phyloP scores from a whole-genome alignment of 2,113 vertebrate genomes.

The Rhizomys pruinosus region DNA sequence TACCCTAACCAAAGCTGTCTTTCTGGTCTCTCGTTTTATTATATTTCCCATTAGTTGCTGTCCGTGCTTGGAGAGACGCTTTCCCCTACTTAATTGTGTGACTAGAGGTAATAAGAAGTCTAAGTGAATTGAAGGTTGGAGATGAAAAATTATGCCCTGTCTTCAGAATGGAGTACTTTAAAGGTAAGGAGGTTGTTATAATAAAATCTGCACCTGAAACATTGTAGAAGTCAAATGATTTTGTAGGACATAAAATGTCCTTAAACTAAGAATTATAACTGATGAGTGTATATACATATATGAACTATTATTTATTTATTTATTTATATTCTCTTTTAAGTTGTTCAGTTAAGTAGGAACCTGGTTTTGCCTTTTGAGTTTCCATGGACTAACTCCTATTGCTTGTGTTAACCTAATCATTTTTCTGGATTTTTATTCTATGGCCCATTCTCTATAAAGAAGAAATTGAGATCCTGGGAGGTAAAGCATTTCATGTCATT shows the following conservation, averaged over 20 bases:
- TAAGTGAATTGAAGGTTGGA: background rate
- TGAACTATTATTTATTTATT: too few species aligned
- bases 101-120: slow-evolving; percentile 40
- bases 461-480: background rate
- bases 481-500: background rate
- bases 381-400: background rate
- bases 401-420: background rate
- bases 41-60: slow-evolving; percentile 57
- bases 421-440: background rate
- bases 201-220: background rate
- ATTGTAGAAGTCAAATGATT: background rate
- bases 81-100: slow-evolving; percentile 60
- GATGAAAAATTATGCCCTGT: background rate
- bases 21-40: slow-evolving; percentile 70
- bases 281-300: background rate
- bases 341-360: background rate
- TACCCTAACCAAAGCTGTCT: slow-evolving; percentile 67
- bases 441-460: background rate
- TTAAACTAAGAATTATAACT: background rate
- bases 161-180: slow-evolving; percentile 36
- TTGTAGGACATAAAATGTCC: slow-evolving; percentile 22
- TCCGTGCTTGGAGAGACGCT: slow-evolving; percentile 45
- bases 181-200: slow-evolving; percentile 8
- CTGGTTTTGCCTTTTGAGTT: background rate
- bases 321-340: background rate